Evolutionary conservation across 2,888 invertebrate species (phyloP).

Genomic region (Acanthacorydalis orientalis): DNA sequence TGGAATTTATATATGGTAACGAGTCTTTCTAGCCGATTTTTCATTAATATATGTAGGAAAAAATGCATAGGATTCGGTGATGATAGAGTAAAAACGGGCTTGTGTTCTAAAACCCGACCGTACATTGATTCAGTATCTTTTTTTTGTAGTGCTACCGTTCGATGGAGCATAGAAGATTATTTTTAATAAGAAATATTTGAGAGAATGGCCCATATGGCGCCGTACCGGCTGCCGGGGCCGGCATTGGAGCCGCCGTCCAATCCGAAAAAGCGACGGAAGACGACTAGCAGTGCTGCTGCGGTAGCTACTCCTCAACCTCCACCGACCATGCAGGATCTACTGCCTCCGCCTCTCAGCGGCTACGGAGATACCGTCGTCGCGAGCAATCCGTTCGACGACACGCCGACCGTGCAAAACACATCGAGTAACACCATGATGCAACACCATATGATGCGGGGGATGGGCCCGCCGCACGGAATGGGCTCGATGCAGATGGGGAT

Average conservation of each 20-base stretch:
- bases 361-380: slow-evolving; percentile 90
- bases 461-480: slow-evolving; percentile 15
- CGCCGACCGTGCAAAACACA: slow-evolving; percentile 35
- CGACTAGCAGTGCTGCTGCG: slow-evolving; percentile 49
- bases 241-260: slow-evolving; percentile 31
- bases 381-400: slow-evolving; percentile 89
- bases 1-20: no score
- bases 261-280: slow-evolving; percentile 76
- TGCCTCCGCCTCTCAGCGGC: slow-evolving; percentile 71
- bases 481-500: slow-evolving; percentile 37
- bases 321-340: slow-evolving; percentile 59
- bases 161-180: background rate
- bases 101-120: no score
- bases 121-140: background rate
- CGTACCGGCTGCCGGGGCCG: slow-evolving; percentile 12
- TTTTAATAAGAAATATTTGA: background rate
- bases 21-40: no score
- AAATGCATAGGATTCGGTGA: no score
- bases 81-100: no score
- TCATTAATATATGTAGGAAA: no score
- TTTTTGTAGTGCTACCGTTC: background rate
- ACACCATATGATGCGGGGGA: slow-evolving; percentile 21
- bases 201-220: slow-evolving; percentile 9
- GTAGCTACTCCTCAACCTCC: slow-evolving; percentile 48
- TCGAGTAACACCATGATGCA: slow-evolving; percentile 16